Evolutionary conservation across 2,797 vertebrate species (phyloP).

Genomic region (Syndactyla subalaris): DNA sequence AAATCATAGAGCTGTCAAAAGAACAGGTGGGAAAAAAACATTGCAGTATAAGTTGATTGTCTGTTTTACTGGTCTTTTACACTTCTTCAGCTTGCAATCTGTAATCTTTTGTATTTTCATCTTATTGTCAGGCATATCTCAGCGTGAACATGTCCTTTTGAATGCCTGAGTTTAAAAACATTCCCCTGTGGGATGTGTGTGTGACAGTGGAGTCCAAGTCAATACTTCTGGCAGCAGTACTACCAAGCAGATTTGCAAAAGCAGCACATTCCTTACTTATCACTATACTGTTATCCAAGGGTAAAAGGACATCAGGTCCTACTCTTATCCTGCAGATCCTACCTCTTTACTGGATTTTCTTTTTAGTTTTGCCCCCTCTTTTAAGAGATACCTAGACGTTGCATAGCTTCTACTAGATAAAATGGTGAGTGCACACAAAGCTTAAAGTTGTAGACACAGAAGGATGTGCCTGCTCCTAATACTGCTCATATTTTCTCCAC

Average conservation of each 20-base stretch:
- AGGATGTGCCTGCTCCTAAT: neutral
- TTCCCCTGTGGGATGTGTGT: neutral
- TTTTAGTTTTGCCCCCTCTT: neutral
- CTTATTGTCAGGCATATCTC: neutral
- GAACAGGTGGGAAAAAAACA: conserved; percentile 69
- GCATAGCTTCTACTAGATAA: neutral
- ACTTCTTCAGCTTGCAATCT: neutral
- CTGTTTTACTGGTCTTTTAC: neutral
- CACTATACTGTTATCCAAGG: neutral
- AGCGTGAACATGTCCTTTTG: neutral
- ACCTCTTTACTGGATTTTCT: neutral
- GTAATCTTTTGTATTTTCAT: neutral
- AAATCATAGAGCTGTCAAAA: conserved; percentile 80
- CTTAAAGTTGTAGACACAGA: neutral
- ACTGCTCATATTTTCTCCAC: neutral
- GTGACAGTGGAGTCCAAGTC: neutral
- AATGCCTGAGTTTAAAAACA: neutral
- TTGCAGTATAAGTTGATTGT: neutral
- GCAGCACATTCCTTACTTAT: neutral
- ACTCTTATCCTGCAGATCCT: neutral
- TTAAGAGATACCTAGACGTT: neutral
- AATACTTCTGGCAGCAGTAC: neutral
- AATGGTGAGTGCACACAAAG: neutral
- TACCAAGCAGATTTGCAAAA: neutral
- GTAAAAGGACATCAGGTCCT: neutral